phyloP scores from a whole-genome alignment of 2,888 invertebrate genomes.

The Xestia sexstrigata region DNA sequence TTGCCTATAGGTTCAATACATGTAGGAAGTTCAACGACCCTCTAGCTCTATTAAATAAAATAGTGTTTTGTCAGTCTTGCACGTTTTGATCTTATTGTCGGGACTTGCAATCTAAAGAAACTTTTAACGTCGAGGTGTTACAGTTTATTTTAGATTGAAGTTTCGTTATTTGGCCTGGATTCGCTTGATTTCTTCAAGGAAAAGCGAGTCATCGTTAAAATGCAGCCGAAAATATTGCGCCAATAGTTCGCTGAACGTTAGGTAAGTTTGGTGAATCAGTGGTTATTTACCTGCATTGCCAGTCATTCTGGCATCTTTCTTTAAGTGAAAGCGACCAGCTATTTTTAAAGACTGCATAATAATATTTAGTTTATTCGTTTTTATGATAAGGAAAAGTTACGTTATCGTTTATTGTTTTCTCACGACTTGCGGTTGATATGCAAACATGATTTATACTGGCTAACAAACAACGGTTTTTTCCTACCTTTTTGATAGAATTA shows the following conservation, averaged over 20 bases:
- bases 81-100: slow-evolving; percentile 80
- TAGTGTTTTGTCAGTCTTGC: slow-evolving; percentile 77
- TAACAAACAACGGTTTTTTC: not conserved
- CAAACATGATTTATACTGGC: not conserved
- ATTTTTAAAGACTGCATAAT: slow-evolving; percentile 32
- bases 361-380: slow-evolving; percentile 17
- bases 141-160: slow-evolving; percentile 68
- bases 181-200: slow-evolving; percentile 82
- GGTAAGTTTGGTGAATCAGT: slow-evolving; percentile 61
- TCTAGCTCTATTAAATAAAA: slow-evolving; percentile 81
- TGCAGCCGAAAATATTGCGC: slow-evolving; percentile 72
- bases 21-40: slow-evolving; percentile 77
- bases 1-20: slow-evolving; percentile 71
- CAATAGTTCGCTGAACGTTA: slow-evolving; percentile 62
- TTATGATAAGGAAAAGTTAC: slow-evolving; percentile 37
- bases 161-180: slow-evolving; percentile 76
- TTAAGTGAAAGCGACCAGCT: slow-evolving; percentile 40
- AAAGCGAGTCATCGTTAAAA: slow-evolving; percentile 76
- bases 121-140: slow-evolving; percentile 67
- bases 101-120: slow-evolving; percentile 62
- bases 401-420: slow-evolving; percentile 28
- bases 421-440: slow-evolving; percentile 22
- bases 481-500: not conserved
- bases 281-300: slow-evolving; percentile 1
- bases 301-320: slow-evolving; percentile 29